These are phyloP conservation scores for Graptemys geographica DNA, from an alignment of 2,797 vertebrate genomes.

Conservation along the genomic window DNA sequence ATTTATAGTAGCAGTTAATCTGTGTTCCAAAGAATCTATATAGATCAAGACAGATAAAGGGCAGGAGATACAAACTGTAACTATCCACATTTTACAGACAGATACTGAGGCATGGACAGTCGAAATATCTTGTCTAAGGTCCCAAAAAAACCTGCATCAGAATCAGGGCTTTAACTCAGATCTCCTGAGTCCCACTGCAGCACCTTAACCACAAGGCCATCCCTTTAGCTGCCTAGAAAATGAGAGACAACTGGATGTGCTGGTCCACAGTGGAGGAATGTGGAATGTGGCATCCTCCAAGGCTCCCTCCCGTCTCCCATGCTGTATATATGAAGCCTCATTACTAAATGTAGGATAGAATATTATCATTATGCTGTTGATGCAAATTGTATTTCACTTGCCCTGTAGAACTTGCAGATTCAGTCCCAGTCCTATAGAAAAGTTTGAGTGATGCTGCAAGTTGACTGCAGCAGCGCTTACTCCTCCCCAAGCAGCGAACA, in stretches of 20 bases:
- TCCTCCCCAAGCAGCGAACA: background rate
- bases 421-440: background rate
- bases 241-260: background rate
- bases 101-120: background rate
- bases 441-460: background rate
- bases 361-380: constrained; percentile 28
- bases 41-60: constrained; percentile 23
- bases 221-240: background rate
- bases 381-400: background rate
- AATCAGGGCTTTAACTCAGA: background rate
- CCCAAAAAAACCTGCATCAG: background rate
- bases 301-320: constrained; percentile 1
- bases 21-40: background rate
- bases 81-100: background rate
- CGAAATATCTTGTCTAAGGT: background rate
- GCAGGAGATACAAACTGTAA: background rate
- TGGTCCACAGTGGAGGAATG: constrained; percentile 2
- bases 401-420: background rate
- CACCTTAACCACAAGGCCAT: background rate
- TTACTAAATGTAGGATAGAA: background rate
- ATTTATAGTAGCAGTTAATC: background rate
- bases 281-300: constrained; percentile 29
- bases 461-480: background rate
- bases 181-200: background rate
- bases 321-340: background rate